Base-by-base conservation (phyloP, 2,113 vertebrate species). In the Amphiprion percula region DNA sequence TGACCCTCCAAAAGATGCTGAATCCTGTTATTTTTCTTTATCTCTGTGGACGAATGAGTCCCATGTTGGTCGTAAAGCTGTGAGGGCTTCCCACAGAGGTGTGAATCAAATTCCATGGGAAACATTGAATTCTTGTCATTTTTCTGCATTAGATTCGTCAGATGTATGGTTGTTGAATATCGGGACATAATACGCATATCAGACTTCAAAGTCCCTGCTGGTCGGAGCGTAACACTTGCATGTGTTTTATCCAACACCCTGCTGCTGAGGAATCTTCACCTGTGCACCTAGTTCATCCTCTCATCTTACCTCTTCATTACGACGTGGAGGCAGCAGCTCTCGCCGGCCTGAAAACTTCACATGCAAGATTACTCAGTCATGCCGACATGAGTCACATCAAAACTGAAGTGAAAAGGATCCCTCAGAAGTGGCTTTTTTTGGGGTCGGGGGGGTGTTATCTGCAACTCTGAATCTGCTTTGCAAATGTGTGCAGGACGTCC, bases 241-340 rank as follows among this genome's bases (percentile, higher is more conserved):
- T 80, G 66, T 76, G 85, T 81, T 80, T 83, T 64, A 67, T 17
- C 83, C 62, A 1, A 62, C 79, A 26, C 72, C 89, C 86, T 37
- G 74, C 90, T 83, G 87, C 84, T 83, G 12, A 79, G 76, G 78
- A 85, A 82, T 86, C 88, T 60, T 79, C 78, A 86, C 82, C 80
- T 88, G 83, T 68, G 77, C 65, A 74, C 60, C 14, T 23, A 56
- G 77, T 84, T 82, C 88, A 64, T 65, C 76, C n/a, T 84, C 79
- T 85, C 77, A 4, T 79, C 60, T 76, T 59, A 64, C 58, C 37
- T 47, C 28, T 41, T 83, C 74, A 68, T 65, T 70, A 61, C 49
- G 37, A 47, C 47, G 33, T 37, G 33, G 33, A 37, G 26, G 26
- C 26, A 26, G 26, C 26, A 26, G 26, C 26, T 26, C 26, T 26